These are phyloP conservation scores for Lycocorax pyrrhopterus DNA, from an alignment of 2,113 vertebrate genomes.

Conservation along the genomic window DNA sequence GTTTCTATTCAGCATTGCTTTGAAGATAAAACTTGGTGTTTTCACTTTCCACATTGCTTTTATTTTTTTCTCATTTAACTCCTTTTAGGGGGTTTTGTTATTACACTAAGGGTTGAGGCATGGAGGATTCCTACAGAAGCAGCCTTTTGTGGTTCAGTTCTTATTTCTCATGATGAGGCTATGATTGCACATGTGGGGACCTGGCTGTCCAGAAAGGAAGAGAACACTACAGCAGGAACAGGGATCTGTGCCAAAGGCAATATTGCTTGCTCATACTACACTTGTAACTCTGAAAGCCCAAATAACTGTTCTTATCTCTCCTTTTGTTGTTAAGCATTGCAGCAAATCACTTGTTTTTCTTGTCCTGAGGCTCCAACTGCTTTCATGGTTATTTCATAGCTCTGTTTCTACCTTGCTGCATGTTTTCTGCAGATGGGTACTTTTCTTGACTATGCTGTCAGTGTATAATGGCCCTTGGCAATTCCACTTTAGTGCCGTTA, in stretches of 20 bases:
- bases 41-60: neutral
- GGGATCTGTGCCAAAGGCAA: neutral
- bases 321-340: constrained; percentile 25
- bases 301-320: neutral
- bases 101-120: neutral
- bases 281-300: neutral
- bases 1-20: neutral
- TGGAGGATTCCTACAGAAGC: neutral
- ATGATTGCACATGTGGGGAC: neutral
- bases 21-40: neutral
- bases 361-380: constrained; percentile 23
- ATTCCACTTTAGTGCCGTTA: neutral
- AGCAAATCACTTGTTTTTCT: constrained; percentile 28
- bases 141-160: neutral
- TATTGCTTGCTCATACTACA: neutral
- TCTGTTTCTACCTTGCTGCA: constrained; percentile 44
- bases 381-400: constrained; percentile 39
- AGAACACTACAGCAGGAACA: neutral
- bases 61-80: neutral
- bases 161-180: neutral
- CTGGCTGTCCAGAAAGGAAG: neutral
- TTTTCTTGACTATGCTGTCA: neutral
- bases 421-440: constrained; percentile 25
- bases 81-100: neutral
- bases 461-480: neutral